Evolutionary conservation across 2,888 invertebrate species (phyloP).

Genomic region (Alloplasta piceator): DNA sequence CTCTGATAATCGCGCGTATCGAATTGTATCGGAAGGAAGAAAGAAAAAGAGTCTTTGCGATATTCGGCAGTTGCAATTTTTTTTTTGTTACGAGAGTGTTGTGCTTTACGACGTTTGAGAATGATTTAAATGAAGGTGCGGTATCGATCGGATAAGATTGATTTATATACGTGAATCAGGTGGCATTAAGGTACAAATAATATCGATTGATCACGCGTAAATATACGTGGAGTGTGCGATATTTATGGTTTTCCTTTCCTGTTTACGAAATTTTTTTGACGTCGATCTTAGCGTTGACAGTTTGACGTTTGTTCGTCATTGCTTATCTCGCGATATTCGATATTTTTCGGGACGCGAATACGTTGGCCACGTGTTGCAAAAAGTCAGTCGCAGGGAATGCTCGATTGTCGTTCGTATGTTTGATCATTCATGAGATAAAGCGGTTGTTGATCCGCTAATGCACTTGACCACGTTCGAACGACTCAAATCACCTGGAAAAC

Average conservation of each 20-base stretch:
- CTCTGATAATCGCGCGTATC: too few relatives aligned
- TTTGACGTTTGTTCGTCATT: not conserved
- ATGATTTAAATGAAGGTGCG: conserved; percentile 54
- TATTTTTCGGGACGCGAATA: not conserved
- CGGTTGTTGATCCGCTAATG: conserved; percentile 34
- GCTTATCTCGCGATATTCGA: not conserved
- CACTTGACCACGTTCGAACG: conserved; percentile 15
- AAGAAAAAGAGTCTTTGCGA: too few relatives aligned
- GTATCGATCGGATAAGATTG: conserved; percentile 29
- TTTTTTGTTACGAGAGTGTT: not conserved
- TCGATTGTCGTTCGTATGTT: conserved; percentile 57
- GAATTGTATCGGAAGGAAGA: too few relatives aligned
- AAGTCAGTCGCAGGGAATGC: conserved; percentile 48
- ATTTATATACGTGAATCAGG: not conserved
- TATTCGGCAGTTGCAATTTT: too few relatives aligned
- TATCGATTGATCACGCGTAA: too few relatives aligned
- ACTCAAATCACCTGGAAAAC: too few relatives aligned
- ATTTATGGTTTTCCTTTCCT: too few relatives aligned
- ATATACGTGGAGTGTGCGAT: too few relatives aligned
- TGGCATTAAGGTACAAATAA: too few relatives aligned
- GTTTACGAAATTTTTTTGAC: too few relatives aligned
- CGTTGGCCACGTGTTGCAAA: not conserved
- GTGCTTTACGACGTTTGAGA: conserved; percentile 17
- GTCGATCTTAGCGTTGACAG: not conserved
- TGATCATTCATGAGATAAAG: conserved; percentile 59